phyloP scores from a whole-genome alignment of 2,797 vertebrate genomes.

The Heterohyrax brucei region DNA sequence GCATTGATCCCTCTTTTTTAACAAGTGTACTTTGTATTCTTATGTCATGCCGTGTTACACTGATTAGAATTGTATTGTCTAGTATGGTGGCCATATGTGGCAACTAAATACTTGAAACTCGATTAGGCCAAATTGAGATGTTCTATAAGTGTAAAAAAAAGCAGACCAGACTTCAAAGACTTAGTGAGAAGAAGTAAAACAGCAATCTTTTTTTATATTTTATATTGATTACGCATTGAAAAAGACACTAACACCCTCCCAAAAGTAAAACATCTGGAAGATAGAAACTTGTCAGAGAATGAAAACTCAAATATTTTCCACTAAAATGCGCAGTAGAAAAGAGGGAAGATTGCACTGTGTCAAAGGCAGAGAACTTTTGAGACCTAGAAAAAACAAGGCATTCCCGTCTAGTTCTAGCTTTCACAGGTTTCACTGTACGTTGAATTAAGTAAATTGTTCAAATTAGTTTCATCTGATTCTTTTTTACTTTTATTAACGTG shows the following conservation, averaged over 20 bases:
- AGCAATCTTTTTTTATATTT: not conserved
- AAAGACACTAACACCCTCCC: not conserved
- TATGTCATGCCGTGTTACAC: not conserved
- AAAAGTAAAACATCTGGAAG: not conserved
- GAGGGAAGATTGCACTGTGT: not conserved
- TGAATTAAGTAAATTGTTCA: not conserved
- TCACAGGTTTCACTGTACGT: not conserved
- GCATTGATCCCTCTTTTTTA: not conserved
- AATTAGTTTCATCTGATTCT: not conserved
- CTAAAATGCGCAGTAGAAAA: not conserved
- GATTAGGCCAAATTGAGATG: not conserved
- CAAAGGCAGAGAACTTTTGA: not conserved
- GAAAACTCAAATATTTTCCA: not conserved
- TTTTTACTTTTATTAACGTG: not conserved
- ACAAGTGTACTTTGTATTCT: not conserved
- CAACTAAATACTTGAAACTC: not conserved
- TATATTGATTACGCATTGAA: constrained; percentile 34
- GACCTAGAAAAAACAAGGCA: not conserved
- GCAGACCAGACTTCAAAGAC: not conserved
- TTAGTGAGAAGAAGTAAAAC: not conserved
- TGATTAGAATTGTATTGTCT: not conserved
- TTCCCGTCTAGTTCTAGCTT: not conserved
- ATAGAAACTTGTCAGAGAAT: not conserved
- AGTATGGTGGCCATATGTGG: not conserved
- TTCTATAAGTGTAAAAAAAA: not conserved